Base-by-base conservation (phyloP, 1,140 invertebrate species). In the Psilanteris sp. region DNA sequence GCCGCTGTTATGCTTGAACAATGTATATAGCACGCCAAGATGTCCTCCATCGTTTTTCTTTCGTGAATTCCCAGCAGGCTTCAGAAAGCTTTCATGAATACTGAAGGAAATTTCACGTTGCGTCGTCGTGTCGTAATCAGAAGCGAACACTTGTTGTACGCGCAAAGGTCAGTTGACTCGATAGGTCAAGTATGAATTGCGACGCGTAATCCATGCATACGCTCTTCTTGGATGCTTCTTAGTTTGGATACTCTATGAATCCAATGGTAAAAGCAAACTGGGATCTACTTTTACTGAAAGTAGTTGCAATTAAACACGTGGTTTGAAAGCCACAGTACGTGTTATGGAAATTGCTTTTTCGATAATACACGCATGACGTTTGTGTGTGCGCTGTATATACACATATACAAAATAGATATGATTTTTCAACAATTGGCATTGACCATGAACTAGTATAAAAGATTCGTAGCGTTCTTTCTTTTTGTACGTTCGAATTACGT, bases 161-260 rank as follows among this genome's bases (percentile, higher is more conserved):
- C 48, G 37, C 48, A 67, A 67, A 68, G 50, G 62, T 68, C 50
- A 46, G 27, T 46, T 24, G 62, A 10, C 48, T 54, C 22, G 48
- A 52, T 66, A 55, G 61, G 61, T 66, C 61, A 66, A 66, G 61
- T 66, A 43, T 66, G 61, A 62, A 39, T 29, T 50, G 57, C 24
- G 16, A 48, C 43, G 57, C 41, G 41, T 37, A 37, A 46, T 36
- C 13, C 32, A 48, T 39, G 29, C 54, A 32, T 10, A 6, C n/a
- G 14, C 9, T 54, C 16, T 6, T 29, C 34, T 0, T n/a, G 15
- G 13, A 26, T 16, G 32, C 32, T 7, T 9, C 1, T 52, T 10
- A 8, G 11, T 15, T 20, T 13, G 6, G 7, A 26, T 29, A 24
- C 24, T 9, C 24, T 15, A 6, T 3, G 7, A 20, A 4, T 15